Percentiles rank a stretch among this genome's conserved stretches.
Evolutionary conservation across 2,888 invertebrate species (phyloP).

Genomic region (Orthonychiurus folsomi): DNA sequence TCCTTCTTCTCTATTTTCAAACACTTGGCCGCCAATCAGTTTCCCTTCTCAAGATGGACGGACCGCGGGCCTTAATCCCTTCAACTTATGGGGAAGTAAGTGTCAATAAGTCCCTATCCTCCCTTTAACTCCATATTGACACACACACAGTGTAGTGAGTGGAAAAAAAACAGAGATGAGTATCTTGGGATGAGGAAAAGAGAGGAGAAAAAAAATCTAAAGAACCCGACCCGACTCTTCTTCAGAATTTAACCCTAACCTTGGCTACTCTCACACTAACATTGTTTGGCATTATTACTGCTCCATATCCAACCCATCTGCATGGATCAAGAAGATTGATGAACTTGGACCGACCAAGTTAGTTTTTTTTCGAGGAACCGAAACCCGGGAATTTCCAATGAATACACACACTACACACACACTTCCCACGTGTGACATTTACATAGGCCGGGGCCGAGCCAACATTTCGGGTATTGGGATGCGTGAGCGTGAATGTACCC

Average conservation of each 20-base stretch:
- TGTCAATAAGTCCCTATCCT: background rate
- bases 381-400: too few species aligned
- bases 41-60: too few species aligned
- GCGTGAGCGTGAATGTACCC: too few species aligned
- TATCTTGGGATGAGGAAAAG: background rate
- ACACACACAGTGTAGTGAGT: too few species aligned
- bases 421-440: too few species aligned
- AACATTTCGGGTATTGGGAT: too few species aligned
- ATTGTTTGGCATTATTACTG: background rate
- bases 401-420: too few species aligned
- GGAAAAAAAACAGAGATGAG: background rate
- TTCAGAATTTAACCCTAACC: background rate
- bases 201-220: background rate
- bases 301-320: background rate
- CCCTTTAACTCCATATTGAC: background rate
- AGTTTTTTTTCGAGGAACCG: background rate
- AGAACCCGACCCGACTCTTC: too few species aligned
- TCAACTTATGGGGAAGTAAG: background rate
- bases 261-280: background rate
- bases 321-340: background rate
- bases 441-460: too few species aligned
- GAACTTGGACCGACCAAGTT: background rate
- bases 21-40: constrained; percentile 9
- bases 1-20: constrained; percentile 6
- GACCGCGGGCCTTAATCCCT: background rate